These are phyloP conservation scores for Synanthedon tipuliformis DNA, from an alignment of 2,888 invertebrate species.

Conservation along the genomic window DNA sequence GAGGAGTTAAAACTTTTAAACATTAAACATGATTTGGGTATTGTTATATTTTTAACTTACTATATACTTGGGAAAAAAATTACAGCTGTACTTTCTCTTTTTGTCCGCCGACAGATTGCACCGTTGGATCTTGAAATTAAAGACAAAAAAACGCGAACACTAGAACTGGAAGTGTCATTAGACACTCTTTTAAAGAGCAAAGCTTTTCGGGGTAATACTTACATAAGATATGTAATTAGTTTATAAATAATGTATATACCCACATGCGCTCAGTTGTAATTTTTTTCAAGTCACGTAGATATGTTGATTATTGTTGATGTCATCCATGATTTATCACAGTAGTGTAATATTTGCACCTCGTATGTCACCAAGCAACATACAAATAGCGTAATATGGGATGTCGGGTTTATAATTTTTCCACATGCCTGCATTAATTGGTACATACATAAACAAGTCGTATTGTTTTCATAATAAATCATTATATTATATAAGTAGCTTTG, in stretches of 20 bases:
- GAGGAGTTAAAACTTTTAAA: slow-evolving; percentile 78
- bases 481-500: too few relatives aligned
- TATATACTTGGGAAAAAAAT: slow-evolving; percentile 29
- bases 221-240: neutral
- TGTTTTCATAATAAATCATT: too few relatives aligned
- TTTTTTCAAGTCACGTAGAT: slow-evolving; percentile 34
- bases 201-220: slow-evolving; percentile 67
- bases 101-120: slow-evolving; percentile 72
- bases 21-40: slow-evolving; percentile 59
- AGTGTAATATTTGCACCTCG: slow-evolving; percentile 6
- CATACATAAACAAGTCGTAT: too few relatives aligned
- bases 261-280: slow-evolving; percentile 51
- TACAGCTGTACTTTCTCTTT: slow-evolving; percentile 40
- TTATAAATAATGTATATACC: neutral
- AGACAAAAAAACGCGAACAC: slow-evolving; percentile 83
- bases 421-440: neutral
- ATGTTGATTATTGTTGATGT: slow-evolving; percentile 1
- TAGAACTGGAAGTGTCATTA: slow-evolving; percentile 85
- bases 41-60: neutral
- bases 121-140: slow-evolving; percentile 88
- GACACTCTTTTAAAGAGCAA: slow-evolving; percentile 83
- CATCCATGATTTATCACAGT: slow-evolving; percentile 4
- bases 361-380: slow-evolving; percentile 3
- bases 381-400: neutral
- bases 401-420: neutral